Evolutionary conservation across 2,888 invertebrate species (phyloP), one percentile per base, ranked within the genome.

Genomic region (Poecilus cupreus): DNA sequence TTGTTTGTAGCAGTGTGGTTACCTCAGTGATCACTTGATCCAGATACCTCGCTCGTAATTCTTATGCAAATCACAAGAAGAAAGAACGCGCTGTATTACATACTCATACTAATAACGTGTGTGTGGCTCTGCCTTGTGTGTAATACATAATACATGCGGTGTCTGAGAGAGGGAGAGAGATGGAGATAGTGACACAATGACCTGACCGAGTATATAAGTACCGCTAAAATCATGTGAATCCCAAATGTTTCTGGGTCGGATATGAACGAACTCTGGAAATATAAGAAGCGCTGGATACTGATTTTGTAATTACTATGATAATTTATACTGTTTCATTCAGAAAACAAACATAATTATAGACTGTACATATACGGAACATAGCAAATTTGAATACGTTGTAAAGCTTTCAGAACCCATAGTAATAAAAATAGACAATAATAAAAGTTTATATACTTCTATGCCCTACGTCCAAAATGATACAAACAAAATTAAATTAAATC

Each of bases 141-240:
- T 32, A 32, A 32, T 32, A 32, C 32, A 32, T 32, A 32, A 32
- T 32, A 32, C 32, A 32, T 32, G 8, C 13, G 3, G 4, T 54
- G 22, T 54, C 20, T 20, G 3, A 10, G 20, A 32, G 32, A 32
- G 26, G 5, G 39, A 57, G 13, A 57, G 60, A 60, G 60, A 60
- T 5, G 4, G 60, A n/a, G 13, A 24, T 10, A 24, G 8, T 60
- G 60, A 60, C 60, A 60, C 60, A 24, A 26, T 60, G 60, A 60
- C 60, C 60, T 60, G 60, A 24, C 60, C 60, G 60, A 60, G 22
- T 54, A 22, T 54, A 54, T 20, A 54, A 54, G 54, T 54, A 54
- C 54, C 54, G 54, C 54, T 54, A 54, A 32, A 2, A 20, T 54
- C 20, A 54, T 54, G 54, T 18, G 54, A 54, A 54, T 54, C 11